Evolutionary conservation across 1,140 invertebrate species (phyloP).

Genomic region (Drosophila biarmipes): DNA sequence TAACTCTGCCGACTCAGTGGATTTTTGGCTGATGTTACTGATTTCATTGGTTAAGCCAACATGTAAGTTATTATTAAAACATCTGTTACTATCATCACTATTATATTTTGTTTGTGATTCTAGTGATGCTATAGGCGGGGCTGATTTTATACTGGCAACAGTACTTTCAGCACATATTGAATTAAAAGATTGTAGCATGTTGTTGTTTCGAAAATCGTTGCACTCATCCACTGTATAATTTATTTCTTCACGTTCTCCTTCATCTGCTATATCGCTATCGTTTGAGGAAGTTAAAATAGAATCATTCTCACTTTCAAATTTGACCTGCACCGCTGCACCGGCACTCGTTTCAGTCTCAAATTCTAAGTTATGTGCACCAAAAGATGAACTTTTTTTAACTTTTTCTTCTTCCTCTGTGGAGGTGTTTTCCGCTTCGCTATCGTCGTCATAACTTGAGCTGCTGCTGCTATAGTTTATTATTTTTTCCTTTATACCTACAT

Average conservation of each 20-base stretch:
- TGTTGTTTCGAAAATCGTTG: slow-evolving; percentile 60
- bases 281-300: slow-evolving; percentile 21
- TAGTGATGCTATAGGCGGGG: slow-evolving; percentile 6
- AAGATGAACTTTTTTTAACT: slow-evolving; percentile 2
- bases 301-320: slow-evolving; percentile 13
- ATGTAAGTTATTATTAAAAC: slow-evolving; percentile 60
- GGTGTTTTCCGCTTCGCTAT: slow-evolving; percentile 43
- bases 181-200: slow-evolving; percentile 70
- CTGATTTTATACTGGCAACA: neutral
- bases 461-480: slow-evolving; percentile 73
- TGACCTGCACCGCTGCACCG: slow-evolving; percentile 2
- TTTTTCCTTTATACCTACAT: slow-evolving; percentile 21
- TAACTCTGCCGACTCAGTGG: neutral
- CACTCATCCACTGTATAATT: slow-evolving; percentile 2
- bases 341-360: slow-evolving; percentile 47
- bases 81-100: slow-evolving; percentile 56
- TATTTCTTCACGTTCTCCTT: slow-evolving; percentile 1
- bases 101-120: slow-evolving; percentile 36
- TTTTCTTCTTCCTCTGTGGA: slow-evolving; percentile 2
- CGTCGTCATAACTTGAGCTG: slow-evolving; percentile 60
- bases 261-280: slow-evolving; percentile 15
- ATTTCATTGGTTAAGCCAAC: slow-evolving; percentile 13
- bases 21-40: slow-evolving; percentile 7
- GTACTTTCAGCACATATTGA: slow-evolving; percentile 38
- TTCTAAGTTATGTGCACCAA: slow-evolving; percentile 21